A percentile compares a stretch with the other conserved stretches of the same genome.
phyloP scores from a whole-genome alignment of 2,888 invertebrate species.

The Tolmerus cingulatus region DNA sequence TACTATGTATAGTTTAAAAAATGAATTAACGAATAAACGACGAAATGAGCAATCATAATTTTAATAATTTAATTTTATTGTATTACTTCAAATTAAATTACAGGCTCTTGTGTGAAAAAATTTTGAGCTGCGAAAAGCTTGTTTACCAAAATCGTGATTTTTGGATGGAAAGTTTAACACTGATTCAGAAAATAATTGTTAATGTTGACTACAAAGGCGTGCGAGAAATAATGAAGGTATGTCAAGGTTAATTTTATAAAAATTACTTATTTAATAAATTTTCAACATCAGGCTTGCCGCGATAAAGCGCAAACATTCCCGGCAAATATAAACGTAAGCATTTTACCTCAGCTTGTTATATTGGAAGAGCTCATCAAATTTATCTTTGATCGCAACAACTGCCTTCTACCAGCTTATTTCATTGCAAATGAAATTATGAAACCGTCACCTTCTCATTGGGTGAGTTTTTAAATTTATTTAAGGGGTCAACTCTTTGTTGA shows the following conservation, averaged over 20 bases:
- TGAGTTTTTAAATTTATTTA: constrained; percentile 54
- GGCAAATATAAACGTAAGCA: constrained; percentile 77
- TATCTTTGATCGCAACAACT: constrained; percentile 91
- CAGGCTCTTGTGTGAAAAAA: constrained; percentile 86
- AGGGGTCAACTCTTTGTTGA: no score
- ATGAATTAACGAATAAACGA: no score
- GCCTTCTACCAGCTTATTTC: constrained; percentile 92
- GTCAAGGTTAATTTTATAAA: neutral
- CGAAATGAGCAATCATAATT: no score
- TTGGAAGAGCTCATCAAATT: constrained; percentile 83
- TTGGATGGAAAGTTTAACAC: constrained; percentile 88
- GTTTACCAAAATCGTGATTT: constrained; percentile 81
- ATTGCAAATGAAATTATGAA: constrained; percentile 95
- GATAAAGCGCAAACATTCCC: constrained; percentile 89
- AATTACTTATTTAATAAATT: neutral
- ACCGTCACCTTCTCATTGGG: constrained; percentile 79
- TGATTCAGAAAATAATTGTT: constrained; percentile 85
- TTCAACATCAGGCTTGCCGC: constrained; percentile 73
- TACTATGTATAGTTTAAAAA: no score
- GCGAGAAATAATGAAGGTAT: constrained; percentile 87
- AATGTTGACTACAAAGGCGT: constrained; percentile 96
- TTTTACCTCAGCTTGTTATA: constrained; percentile 82
- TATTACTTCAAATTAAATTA: neutral
- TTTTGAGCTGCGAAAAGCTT: constrained; percentile 85
- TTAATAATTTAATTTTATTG: neutral